Percentiles rank a stretch among this genome's conserved stretches.
These are phyloP conservation scores for Myotis daubentonii DNA, from an alignment of 2,797 vertebrate genomes.

Conservation along the genomic window DNA sequence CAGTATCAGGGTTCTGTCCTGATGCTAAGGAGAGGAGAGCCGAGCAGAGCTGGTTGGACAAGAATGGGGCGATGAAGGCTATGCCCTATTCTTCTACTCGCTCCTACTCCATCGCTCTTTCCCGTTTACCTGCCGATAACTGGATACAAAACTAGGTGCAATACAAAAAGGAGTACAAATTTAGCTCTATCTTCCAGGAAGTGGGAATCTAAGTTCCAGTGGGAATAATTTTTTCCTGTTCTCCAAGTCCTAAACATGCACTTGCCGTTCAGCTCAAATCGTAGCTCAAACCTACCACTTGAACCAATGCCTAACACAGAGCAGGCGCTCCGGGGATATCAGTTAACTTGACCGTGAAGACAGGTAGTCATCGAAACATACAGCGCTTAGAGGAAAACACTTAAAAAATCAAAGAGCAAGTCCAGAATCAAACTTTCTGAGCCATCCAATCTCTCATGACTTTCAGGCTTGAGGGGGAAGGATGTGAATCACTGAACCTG, in stretches of 20 bases:
- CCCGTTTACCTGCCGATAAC: neutral
- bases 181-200: neutral
- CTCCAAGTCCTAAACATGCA: neutral
- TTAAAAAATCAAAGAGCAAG: constrained; percentile 17
- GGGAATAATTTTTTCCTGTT: neutral
- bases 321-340: neutral
- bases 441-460: neutral
- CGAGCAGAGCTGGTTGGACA: neutral
- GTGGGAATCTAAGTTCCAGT: neutral
- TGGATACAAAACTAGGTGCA: neutral
- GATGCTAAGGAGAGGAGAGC: neutral
- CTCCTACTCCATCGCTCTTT: neutral
- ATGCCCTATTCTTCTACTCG: neutral
- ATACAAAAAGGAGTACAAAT: neutral
- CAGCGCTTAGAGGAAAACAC: neutral
- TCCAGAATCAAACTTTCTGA: neutral
- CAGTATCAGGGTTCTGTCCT: neutral
- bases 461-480: neutral
- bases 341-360: neutral
- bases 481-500: constrained; percentile 2
- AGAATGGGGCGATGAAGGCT: neutral
- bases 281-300: neutral
- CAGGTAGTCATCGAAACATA: neutral
- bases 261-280: neutral
- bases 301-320: neutral